Base-by-base conservation (phyloP, 2,797 vertebrate species). In the Protonibea diacanthus region DNA sequence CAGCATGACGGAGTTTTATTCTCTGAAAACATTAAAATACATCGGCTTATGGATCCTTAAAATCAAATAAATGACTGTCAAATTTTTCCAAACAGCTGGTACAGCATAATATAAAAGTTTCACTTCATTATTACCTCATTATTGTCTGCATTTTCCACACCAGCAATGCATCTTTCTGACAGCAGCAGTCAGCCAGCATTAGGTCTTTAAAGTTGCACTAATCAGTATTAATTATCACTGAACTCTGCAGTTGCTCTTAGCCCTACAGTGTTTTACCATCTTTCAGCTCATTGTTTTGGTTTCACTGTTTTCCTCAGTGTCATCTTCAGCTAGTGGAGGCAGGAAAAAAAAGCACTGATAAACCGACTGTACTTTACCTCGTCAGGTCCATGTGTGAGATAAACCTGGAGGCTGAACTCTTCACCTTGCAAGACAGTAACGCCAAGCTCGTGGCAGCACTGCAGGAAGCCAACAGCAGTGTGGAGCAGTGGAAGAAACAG, bases 401-500 rank as follows among this genome's bases (percentile, higher is more conserved):
- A 29, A 97, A 97, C 89, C 94, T 97, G 93, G 98, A 99, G 81
- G 95, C 96, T 0, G 98, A 99, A 73, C 97, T 99, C 82, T 97
- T 97, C 89, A 96, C 96, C 17, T 95, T 99, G 52, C 97, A 98
- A 94, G 97, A 99, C 94, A 98, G 96, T 88, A 99, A 99, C 77
- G 93, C 92, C 76, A 97, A 96, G 88, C 94, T 99, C 45, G 96
- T 97, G 33, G 94, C 95, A 0, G 98, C 98, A 0, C 94, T 99
- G 67, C 96, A 96, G 2, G 97, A 99, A 73, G 97, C 98, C 85
- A 97, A 98, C 25, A 92, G 95, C 81, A 96, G 94, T 0, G 97
- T 97, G 63, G 95, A 97, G 27, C 95, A 97, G 83, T 99, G 98
- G 98, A 97, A 98, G 92, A 96, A 96, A 70, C 98, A 99, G 92